Evolutionary conservation across 2,888 invertebrate genomes (phyloP), one percentile per base, ranked within the genome.

Genomic region (Fragum fragum): DNA sequence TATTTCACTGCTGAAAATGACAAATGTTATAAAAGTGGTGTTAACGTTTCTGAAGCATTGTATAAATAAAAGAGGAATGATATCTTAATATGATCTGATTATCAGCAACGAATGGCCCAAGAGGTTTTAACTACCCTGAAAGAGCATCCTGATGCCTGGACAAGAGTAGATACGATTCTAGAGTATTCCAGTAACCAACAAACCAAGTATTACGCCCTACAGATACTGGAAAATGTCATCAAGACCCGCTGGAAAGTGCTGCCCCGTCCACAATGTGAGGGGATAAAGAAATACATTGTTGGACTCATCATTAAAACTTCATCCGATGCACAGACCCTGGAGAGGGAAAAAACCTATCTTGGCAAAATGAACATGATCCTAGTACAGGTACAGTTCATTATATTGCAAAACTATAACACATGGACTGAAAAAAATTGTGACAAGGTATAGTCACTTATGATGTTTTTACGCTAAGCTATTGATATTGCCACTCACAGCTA

Each of bases 91-190:
- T n/a, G n/a, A n/a, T n/a, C n/a, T n/a, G n/a, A n/a, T n/a, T n/a
- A n/a, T 74, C 90, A 95, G 94, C 95, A 95, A 92, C 89, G 93
- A 59, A 96, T 98, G 89, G 99, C 99, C 42, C 99, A 99, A 95
- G 98, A 99, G 94, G 97, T 99, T 88, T 95, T 99, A 90, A 99
- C 99, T 86, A 97, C 97, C 74, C 95, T 99, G 73, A 99, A 99
- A 94, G 99, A 99, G 95, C 99, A 99, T 95, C 99, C 99, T 18
- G 98, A 99, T 96, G 98, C 99, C 53, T 99, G 99, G 99, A 99
- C 99, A 53, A 96, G 99, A 91, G 99, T 99, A 83, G 99, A 99
- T 95, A 98, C 99, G 77, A 99, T 99, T 94, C 95, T 99, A 91
- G 99, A 99, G 95, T 99, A 96, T 95, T 99, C 99, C 16, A 95